Evolutionary conservation across 2,888 invertebrate species (phyloP), one percentile per base, ranked within the genome.

Genomic region (Napeogenes sylphis): DNA sequence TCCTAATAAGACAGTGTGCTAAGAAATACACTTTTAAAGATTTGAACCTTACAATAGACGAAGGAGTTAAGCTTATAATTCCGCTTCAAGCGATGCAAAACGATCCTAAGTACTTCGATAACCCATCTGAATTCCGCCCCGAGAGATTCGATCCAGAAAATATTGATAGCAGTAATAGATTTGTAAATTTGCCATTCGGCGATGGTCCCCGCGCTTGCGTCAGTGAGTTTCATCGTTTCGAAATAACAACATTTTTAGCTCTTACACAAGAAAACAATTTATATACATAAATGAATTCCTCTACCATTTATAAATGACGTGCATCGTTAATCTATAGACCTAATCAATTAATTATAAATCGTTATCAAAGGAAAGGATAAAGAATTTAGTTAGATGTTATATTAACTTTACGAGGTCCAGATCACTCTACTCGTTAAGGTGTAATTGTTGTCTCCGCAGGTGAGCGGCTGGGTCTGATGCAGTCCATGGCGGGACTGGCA

Each of bases 201-300:
- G 77, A 77, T 3, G 85, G 85, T 14, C 85, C 85, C 2, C 79
- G 86, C 2, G 76, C 81, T 32, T 86, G 86, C 56, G 83, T 86
- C 57, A 85, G 86, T 84, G 65, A 78, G 73, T 73, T 35, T 35
- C 3, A 35, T 5, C 6, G 35, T 35, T 35, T 35, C 6, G 2
- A 35, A 6, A 5, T 35, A 6, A 35, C 6, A 5, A 35, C 35
- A 35, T 5, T 35, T 35, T 35, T 35, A 5, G 35, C 35, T 35
- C 6, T 5, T 2, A 35, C 35, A 5, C 4, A 35, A 6, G 4
- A 35, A 35, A 35, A 35, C 35, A 5, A 35, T 5, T 35, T 35
- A 5, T 35, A 35, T 35, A 5, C 35, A 2, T 35, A 35, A 2
- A 35, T 35, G 6, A 35, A 6, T 35, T 35, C 35, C 4, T 35